Percentiles rank a stretch among this genome's conserved stretches.
phyloP scores from a whole-genome alignment of 2,113 vertebrate genomes.

The Petroica traversi region DNA sequence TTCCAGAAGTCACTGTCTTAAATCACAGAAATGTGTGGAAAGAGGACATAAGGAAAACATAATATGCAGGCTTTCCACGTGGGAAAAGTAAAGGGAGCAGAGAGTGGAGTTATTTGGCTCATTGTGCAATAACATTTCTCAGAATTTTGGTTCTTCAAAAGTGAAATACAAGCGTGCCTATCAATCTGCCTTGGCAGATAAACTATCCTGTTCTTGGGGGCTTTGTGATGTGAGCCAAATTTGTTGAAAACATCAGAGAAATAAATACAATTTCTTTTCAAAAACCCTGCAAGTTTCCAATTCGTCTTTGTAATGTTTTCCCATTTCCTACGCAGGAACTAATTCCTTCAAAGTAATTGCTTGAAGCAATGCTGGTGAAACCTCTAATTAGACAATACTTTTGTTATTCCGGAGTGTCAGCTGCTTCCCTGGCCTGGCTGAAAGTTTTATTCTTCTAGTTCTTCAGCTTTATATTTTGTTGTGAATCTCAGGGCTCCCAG shows the following conservation, averaged over 20 bases:
- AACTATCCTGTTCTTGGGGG: not conserved
- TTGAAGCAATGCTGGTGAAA: not conserved
- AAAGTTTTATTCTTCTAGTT: not conserved
- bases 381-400: not conserved
- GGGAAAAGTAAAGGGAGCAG: not conserved
- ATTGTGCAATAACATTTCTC: not conserved
- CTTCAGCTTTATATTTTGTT: not conserved
- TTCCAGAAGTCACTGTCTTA: not conserved
- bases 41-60: not conserved
- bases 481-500: not conserved
- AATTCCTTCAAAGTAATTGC: not conserved
- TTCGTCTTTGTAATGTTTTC: not conserved
- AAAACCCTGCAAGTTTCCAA: not conserved
- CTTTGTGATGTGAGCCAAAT: not conserved
- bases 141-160: not conserved
- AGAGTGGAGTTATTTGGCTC: not conserved
- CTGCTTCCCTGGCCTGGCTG: not conserved
- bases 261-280: not conserved
- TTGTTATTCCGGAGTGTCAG: not conserved
- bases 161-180: not conserved
- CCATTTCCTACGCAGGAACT: not conserved
- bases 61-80: accelerated
- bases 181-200: not conserved
- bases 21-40: not conserved
- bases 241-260: not conserved